Evolutionary conservation across 2,113 vertebrate genomes (phyloP).

Genomic region (Phoenicopterus ruber): DNA sequence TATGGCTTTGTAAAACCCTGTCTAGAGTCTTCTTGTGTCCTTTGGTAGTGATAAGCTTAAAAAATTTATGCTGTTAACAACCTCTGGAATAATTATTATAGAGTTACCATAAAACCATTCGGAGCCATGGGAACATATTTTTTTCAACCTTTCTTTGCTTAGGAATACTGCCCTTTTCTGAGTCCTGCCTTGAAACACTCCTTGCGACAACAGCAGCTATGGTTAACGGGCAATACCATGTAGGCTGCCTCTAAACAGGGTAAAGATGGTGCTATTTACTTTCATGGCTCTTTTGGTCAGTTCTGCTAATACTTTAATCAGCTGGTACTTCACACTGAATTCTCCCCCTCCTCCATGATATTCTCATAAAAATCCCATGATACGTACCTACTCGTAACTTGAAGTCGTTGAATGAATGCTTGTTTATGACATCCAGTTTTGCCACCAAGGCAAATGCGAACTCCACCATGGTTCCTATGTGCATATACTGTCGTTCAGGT

Average conservation of each 20-base stretch:
- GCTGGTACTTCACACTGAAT: neutral
- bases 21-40: neutral
- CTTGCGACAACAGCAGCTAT: neutral
- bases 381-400: slow-evolving; percentile 92
- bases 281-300: neutral
- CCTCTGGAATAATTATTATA: neutral
- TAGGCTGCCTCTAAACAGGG: neutral
- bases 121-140: neutral
- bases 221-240: neutral
- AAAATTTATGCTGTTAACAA: neutral
- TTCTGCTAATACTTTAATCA: neutral
- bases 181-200: neutral
- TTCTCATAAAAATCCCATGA: neutral
- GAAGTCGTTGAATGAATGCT: slow-evolving; percentile 98
- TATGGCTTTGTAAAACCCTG: neutral
- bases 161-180: neutral
- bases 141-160: neutral
- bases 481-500: slow-evolving; percentile 93
- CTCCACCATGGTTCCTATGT: slow-evolving; percentile 97
- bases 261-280: neutral
- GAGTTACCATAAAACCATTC: neutral
- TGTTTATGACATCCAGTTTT: slow-evolving; percentile 96
- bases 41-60: neutral
- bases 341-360: neutral
- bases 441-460: slow-evolving; percentile 95